phyloP scores from a whole-genome alignment of 2,797 vertebrate genomes.

The Tragelaphus eurycerus region DNA sequence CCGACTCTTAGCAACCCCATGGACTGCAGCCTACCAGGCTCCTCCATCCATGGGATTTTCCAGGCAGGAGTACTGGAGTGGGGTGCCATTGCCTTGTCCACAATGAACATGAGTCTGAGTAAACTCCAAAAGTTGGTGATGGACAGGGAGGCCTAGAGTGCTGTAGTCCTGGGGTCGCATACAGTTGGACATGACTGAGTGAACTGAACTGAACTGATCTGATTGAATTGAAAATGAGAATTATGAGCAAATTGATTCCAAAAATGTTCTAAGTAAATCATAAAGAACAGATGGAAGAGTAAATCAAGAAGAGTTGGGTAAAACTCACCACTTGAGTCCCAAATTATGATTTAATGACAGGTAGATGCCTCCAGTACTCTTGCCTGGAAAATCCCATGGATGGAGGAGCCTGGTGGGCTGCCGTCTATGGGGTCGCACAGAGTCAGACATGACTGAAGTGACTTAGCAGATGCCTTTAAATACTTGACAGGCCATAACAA shows the following conservation, averaged over 20 bases:
- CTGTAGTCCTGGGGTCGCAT: not conserved
- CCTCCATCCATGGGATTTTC: too few species aligned
- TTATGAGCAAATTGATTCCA: not conserved
- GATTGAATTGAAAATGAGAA: not conserved
- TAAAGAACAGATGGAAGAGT: not conserved
- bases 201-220: not conserved
- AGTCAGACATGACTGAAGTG: too few species aligned
- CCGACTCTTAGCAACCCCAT: too few species aligned
- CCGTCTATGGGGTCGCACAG: too few species aligned
- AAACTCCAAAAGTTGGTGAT: not conserved
- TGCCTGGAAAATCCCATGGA: too few species aligned
- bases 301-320: not conserved
- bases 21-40: too few species aligned
- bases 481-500: not conserved
- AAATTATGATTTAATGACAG: constrained; percentile 28
- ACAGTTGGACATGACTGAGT: not conserved
- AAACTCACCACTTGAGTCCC: not conserved
- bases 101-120: not conserved
- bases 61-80: too few species aligned
- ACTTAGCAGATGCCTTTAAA: not conserved
- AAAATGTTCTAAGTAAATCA: not conserved
- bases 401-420: too few species aligned
- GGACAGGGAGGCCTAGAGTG: not conserved
- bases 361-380: not conserved
- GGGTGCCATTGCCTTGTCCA: too few species aligned